Percentiles rank a stretch among this genome's conserved stretches.
Evolutionary conservation across 2,113 vertebrate species (phyloP).

Genomic region (Gallinago paraguaiae): DNA sequence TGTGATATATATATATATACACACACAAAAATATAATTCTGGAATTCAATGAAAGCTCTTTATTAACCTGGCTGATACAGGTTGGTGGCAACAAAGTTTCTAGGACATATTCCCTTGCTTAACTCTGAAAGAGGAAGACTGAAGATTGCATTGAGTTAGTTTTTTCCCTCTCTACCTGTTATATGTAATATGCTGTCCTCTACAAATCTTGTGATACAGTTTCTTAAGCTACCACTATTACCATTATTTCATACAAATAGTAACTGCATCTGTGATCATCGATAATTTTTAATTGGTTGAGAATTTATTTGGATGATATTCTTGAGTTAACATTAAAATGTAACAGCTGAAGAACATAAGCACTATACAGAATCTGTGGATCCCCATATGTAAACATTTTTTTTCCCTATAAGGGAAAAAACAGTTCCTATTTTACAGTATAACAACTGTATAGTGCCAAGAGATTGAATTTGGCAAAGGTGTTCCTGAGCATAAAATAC

Average conservation of each 20-base stretch:
- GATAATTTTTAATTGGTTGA: neutral
- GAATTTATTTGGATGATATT: neutral
- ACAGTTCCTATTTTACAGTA: neutral
- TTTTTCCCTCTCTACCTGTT: neutral
- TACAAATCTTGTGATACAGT: neutral
- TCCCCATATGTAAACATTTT: neutral
- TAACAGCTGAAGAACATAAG: neutral
- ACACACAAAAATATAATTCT: neutral
- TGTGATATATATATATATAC: neutral
- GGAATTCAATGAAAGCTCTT: neutral
- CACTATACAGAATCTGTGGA: neutral
- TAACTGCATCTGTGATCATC: neutral
- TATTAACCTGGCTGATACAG: neutral
- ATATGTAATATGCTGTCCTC: neutral
- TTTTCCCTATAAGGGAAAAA: neutral
- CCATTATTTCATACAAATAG: neutral
- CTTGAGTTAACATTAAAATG: neutral
- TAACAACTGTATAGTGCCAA: neutral
- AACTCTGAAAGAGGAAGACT: neutral
- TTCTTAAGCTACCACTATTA: neutral
- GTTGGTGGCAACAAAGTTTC: neutral
- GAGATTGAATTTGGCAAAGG: neutral
- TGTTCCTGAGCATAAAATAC: neutral
- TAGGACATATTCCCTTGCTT: neutral
- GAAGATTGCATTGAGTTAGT: neutral